Base-by-base conservation (phyloP, 2,797 vertebrate genomes). In the Telmatherina bonti region DNA sequence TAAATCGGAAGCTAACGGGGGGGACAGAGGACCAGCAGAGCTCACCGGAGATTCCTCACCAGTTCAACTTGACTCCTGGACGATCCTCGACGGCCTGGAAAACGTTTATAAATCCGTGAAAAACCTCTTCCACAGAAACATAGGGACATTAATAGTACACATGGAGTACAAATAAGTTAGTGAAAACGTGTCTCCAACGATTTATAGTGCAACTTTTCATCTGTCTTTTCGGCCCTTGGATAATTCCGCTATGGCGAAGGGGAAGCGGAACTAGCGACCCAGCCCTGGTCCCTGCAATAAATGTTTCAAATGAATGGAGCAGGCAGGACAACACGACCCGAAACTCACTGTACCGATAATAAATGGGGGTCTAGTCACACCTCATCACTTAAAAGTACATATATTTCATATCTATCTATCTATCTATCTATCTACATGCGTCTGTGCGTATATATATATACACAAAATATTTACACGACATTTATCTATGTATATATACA, bases 251-350 rank as follows among this genome's bases (percentile, higher is more conserved):
- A 91, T 89, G 91, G 91, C 90, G 92, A 80, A 89, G 85, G 89
- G 91, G 92, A 94, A 93, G 85, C 93, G 92, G 93, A 94, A 93
- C 91, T 91, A 85, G 38, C 68, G 91, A 91, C 93, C 90, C 91
- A 91, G 76, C 91, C 90, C 88, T 56, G 67, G 85, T 45, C 77
- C n/a, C 6, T 69, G 72, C 84, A 78, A 33, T 64, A n/a, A 51
- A 20, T 9, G 74, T 22, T 73, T 31, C 74, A 64, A 45, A 80
- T 81, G 84, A 88, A 85, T 75, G 78, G 53, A 49, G 33, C 41
- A 60, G 24, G 35, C 55, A 27, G 12, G 26, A 38, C 31, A 62
- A 35, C n/a, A 47, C 54, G 15, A 10, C 13, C 15, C 26, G n/a
- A 0, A 29, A 18, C 10, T 41, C 1, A 65, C 55, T 47, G 47